Conservation (phyloP, 2,888 invertebrate species). For the Scaptodrosophila latifasciaeformis region DNA sequence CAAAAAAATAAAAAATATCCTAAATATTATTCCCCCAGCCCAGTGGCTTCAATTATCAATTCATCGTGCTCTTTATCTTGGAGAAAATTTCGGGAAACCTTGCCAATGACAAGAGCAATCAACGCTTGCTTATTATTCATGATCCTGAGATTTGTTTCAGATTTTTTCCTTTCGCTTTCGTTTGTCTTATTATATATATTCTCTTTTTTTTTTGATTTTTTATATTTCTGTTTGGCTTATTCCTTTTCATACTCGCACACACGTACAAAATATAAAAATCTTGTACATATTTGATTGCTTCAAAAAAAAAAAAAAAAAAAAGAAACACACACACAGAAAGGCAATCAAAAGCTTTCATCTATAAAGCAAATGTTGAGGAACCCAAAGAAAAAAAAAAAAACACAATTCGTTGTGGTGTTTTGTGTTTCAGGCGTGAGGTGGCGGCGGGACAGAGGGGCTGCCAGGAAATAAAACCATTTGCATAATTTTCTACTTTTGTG, state of each 20-base stretch:
- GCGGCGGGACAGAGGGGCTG: neutral
- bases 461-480: constrained; percentile 35
- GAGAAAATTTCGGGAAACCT: too few species aligned
- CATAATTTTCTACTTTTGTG: constrained; percentile 53
- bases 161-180: too few species aligned
- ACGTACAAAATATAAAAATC: constrained; percentile 8
- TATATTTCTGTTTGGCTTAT: too few species aligned
- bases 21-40: too few species aligned
- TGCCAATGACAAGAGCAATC: constrained; percentile 32
- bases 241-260: neutral
- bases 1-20: too few species aligned
- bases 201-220: too few species aligned
- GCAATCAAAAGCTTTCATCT: constrained; percentile 52
- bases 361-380: constrained; percentile 25
- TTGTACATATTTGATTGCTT: constrained; percentile 39
- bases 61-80: neutral
- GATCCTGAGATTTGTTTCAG: constrained; percentile 47
- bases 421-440: too few species aligned
- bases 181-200: too few species aligned
- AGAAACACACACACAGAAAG: constrained; percentile 16
- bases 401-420: too few species aligned
- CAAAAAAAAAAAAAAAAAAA: neutral
- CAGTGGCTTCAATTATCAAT: too few species aligned
- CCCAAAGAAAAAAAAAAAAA: neutral
- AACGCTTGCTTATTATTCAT: constrained; percentile 58